These are phyloP conservation scores for Alca torda DNA, from an alignment of 2,797 vertebrate species.

Conservation along the genomic window DNA sequence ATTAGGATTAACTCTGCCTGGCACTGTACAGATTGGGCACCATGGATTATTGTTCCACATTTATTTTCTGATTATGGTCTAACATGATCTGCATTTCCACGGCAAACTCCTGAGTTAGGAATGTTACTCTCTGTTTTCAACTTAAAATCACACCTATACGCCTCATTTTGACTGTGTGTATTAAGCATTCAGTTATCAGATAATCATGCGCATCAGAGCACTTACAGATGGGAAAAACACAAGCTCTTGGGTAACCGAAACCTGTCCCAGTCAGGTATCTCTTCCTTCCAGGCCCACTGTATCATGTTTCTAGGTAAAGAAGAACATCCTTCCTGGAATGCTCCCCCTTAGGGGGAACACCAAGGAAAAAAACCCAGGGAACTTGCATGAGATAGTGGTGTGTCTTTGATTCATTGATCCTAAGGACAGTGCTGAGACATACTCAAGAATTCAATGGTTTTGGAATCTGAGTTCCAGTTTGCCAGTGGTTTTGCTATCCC, in stretches of 20 bases:
- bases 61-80: background rate
- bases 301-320: conserved; percentile 29
- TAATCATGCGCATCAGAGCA: background rate
- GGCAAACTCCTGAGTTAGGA: background rate
- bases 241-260: background rate
- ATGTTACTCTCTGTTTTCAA: background rate
- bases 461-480: conserved; percentile 7
- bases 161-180: background rate
- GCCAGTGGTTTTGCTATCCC: background rate
- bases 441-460: background rate
- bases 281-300: background rate
- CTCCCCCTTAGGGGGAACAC: conserved; percentile 1
- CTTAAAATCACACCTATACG: background rate
- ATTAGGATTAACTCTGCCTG: background rate
- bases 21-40: background rate
- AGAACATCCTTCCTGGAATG: conserved; percentile 41
- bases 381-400: background rate
- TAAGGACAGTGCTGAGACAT: background rate
- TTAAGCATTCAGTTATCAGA: background rate
- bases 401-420: conserved; percentile 47
- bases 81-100: background rate
- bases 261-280: background rate
- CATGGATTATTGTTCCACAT: background rate
- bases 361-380: background rate
- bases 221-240: background rate